Base-by-base conservation (phyloP, 2,888 invertebrate genomes). In the Antitype chi region DNA sequence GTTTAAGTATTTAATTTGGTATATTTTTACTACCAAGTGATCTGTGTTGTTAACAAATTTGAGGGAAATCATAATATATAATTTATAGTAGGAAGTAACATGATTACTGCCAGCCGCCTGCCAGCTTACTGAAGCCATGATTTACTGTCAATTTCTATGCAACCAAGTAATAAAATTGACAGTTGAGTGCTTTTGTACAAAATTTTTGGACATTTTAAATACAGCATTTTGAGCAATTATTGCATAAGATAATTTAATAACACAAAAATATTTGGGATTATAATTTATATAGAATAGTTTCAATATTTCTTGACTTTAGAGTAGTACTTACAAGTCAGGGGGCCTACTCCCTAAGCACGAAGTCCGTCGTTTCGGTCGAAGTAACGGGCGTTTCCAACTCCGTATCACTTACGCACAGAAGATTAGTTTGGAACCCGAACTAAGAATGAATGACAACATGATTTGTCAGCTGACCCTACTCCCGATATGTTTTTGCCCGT, bases 1-100 rank as follows among this genome's bases (percentile, higher is more conserved):
- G 86, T 55, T 13, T 76, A 78, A 38, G 38, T 78, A 80, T 79
- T 75, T 60, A 43, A 43, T 82, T 55, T 64, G 32, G 32, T 69
- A 53, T 82, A 28, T 77, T 49, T 59, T 85, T 68, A 43, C 25
- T 70, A 60, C 23, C 17, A 70, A 82, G 67, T 60, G 53, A 69
- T 47, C 6, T 43, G 32, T 52, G 53, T 53, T 67, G 43, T 53
- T 28, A n/a, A 47, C 17, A 69, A 62, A 57, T 7, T 43, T 32
- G 49, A 47, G 47, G 55, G 25, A 11, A 57, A 49, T 52, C n/a
- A 49, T 62, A 28, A 32, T n/a, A 76, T 38, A 9, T 38, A 20
- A 38, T 32, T 38, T 57, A 23, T 25, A 47, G 11, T 47, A 49
- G 23, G 17, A 63, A 76, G 25, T 38, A n/a, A 64, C 13, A 60